Conservation (phyloP, 2,888 invertebrate genomes). For the Drosophila austrosaltans region DNA sequence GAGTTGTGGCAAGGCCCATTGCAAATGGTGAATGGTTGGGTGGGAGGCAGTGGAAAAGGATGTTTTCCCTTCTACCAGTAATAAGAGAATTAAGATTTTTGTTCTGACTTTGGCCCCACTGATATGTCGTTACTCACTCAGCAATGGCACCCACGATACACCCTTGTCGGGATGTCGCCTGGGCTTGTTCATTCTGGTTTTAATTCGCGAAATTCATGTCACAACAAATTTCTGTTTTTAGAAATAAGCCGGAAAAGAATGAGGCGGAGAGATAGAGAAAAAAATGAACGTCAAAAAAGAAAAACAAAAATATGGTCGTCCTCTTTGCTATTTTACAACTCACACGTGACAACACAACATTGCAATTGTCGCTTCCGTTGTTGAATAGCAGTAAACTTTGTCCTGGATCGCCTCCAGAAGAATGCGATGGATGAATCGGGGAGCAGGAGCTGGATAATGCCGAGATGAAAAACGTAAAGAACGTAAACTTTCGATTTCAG, state of each 20-base stretch:
- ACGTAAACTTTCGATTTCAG: constrained; percentile 66
- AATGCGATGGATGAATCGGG: neutral
- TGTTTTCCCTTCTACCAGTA: neutral
- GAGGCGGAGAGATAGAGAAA: constrained; percentile 43
- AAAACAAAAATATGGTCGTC: neutral
- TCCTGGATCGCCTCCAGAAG: neutral
- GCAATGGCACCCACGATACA: constrained; percentile 10
- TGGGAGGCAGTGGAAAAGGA: neutral
- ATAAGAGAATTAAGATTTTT: constrained; percentile 23
- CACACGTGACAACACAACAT: constrained; percentile 44
- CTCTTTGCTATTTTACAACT: constrained; percentile 17
- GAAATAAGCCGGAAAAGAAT: constrained; percentile 43
- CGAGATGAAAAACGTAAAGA: constrained; percentile 9
- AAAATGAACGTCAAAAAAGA: neutral
- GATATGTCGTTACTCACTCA: constrained; percentile 14
- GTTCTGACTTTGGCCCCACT: neutral
- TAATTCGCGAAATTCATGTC: constrained; percentile 52
- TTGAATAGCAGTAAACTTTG: neutral
- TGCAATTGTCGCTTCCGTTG: constrained; percentile 47
- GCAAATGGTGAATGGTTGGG: neutral
- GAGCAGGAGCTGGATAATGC: neutral
- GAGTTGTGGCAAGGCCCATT: constrained; percentile 3
- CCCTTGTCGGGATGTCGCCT: constrained; percentile 14
- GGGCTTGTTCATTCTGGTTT: constrained; percentile 22
- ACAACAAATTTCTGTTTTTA: constrained; percentile 59